Percentiles rank a stretch among this genome's conserved stretches.
These are phyloP conservation scores for Odobenus rosmarus DNA, from an alignment of 2,113 vertebrate species.

Conservation along the genomic window DNA sequence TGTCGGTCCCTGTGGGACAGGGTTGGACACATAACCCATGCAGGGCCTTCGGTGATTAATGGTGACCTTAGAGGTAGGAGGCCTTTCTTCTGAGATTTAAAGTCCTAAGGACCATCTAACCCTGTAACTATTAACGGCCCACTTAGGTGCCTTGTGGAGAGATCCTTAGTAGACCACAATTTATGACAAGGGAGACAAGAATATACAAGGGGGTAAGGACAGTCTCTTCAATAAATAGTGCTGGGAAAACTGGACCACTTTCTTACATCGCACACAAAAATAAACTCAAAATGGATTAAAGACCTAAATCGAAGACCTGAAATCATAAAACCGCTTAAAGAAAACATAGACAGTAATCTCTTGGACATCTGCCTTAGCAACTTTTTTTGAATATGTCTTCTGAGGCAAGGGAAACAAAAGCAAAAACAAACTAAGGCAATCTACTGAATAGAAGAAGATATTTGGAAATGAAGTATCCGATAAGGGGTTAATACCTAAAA, in stretches of 20 bases:
- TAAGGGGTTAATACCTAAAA: neutral
- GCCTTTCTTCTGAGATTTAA: neutral
- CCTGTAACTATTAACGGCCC: neutral
- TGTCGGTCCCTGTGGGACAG: neutral
- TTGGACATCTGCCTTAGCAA: neutral
- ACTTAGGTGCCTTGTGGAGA: neutral
- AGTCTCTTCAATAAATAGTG: neutral
- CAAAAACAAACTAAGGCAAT: neutral
- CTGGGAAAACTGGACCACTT: neutral
- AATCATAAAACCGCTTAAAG: neutral
- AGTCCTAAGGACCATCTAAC: neutral
- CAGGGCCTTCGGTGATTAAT: neutral
- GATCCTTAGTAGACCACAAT: neutral
- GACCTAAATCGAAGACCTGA: neutral
- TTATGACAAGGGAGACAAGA: neutral
- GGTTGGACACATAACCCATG: neutral
- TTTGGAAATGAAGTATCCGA: neutral
- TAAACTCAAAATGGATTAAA: neutral
- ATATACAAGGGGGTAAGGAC: neutral
- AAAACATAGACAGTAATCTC: neutral
- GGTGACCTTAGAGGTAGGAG: neutral
- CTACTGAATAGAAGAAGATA: neutral
- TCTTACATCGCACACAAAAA: neutral
- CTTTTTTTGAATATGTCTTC: neutral
- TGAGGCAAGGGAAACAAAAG: neutral